Percentiles rank a stretch among this genome's conserved stretches.
These are phyloP conservation scores for Tetragnatha versicolor DNA, from an alignment of 1,140 invertebrate genomes.

Conservation along the genomic window DNA sequence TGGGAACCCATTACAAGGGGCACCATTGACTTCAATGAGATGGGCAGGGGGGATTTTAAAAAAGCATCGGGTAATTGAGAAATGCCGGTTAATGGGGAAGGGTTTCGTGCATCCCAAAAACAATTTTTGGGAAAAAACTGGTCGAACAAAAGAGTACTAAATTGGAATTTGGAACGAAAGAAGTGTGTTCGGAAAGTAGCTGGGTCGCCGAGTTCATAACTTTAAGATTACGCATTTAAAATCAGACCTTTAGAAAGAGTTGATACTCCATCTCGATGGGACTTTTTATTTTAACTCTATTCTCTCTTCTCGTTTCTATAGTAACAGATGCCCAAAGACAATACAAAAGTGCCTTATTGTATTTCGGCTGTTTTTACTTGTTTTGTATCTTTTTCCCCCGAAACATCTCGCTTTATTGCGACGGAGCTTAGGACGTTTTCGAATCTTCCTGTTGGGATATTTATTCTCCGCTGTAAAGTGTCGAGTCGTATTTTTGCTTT, in stretches of 20 bases:
- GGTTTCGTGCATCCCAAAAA: too few relatives aligned
- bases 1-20: too few relatives aligned
- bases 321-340: conserved; percentile 42
- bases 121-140: too few relatives aligned
- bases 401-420: conserved; percentile 34
- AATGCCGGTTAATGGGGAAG: too few relatives aligned
- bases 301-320: conserved; percentile 23
- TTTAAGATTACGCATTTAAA: conserved; percentile 14
- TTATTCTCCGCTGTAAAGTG: background rate
- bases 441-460: too few relatives aligned
- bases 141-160: background rate
- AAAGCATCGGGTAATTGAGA: too few relatives aligned
- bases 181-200: background rate
- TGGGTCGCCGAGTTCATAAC: conserved; percentile 15
- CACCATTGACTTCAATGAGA: too few relatives aligned
- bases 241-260: conserved; percentile 6
- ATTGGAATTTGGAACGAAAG: background rate
- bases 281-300: background rate
- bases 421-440: background rate
- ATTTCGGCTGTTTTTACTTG: conserved; percentile 32
- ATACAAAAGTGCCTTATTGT: conserved; percentile 40
- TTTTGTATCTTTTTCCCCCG: conserved; percentile 23
- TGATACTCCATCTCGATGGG: background rate
- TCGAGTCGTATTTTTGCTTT: background rate
- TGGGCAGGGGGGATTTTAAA: too few relatives aligned